Base-by-base conservation (phyloP, 2,888 invertebrate species). In the Polydrusus tereticollis region DNA sequence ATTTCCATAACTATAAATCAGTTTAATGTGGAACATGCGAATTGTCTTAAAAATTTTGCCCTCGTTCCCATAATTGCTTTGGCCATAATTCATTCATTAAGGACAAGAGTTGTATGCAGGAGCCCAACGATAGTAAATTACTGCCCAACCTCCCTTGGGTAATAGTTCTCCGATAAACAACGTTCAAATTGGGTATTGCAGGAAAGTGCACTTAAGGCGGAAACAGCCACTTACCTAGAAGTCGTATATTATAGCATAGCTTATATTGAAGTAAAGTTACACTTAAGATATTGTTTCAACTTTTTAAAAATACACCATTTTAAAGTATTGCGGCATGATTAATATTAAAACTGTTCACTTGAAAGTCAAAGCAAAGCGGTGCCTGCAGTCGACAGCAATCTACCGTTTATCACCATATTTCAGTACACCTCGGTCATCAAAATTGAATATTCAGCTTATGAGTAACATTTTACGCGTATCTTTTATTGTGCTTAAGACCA, bases 1-100 rank as follows among this genome's bases (percentile, higher is more conserved):
- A 60, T 62, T 62, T 69, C 23, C 69, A 69, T 69, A 69, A 69
- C 29, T 29, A 69, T 69, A 69, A 69, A 62, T 69, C 69, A 69
- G 21, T 14, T n/a, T 55, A 3, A 14, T 55, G 29, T 43, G 33
- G 62, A 62, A 62, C 55, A 69, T 62, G 69, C 62, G 55, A 69
- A 62, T 69, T 8, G 26, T 55, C 10, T 55, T 58, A 62, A 69
- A 69, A 69, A 68, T 14, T 23, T 20, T 29, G 69, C 69, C 69
- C 69, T 69, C 69, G 62, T 55, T 69, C 38, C 16, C 62, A 55
- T 69, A 69, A 69, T 52, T 23, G 62, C 45, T 52, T 52, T 16
- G 38, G 16, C 55, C 55, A 62, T 69, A 62, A 62, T 55, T 69
- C 59, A 69, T 69, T 69, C 62, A 55, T 62, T 69, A 62, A 68